Evolutionary conservation across 1,140 invertebrate species (phyloP).

Genomic region (Latrodectus geometricus): DNA sequence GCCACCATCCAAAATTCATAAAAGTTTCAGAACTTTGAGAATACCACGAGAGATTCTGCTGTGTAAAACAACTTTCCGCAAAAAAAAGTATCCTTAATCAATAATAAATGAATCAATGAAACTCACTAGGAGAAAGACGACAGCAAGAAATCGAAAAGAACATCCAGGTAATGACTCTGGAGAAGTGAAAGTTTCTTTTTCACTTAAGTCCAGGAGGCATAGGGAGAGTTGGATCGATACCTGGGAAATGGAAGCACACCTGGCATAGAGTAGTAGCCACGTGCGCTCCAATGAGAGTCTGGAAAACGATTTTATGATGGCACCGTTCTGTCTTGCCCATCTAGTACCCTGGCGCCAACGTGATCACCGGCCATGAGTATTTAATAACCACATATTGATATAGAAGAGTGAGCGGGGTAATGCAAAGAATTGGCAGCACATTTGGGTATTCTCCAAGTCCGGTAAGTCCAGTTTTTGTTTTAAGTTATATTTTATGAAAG

Average conservation of each 20-base stretch:
- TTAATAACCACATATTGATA: neutral
- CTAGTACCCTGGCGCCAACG: constrained; percentile 13
- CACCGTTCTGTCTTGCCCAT: constrained; percentile 32
- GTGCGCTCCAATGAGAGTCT: constrained; percentile 33
- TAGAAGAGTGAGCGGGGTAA: neutral
- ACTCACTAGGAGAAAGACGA: neutral
- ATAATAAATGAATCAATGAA: too few species aligned
- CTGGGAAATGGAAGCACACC: constrained; percentile 4
- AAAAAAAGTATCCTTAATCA: too few species aligned
- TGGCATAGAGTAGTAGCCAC: constrained; percentile 18
- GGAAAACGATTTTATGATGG: constrained; percentile 48
- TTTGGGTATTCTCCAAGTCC: too few species aligned
- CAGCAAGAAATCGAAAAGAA: neutral
- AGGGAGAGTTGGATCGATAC: neutral
- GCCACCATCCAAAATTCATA: too few species aligned
- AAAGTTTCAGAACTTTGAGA: too few species aligned
- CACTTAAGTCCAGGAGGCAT: too few species aligned
- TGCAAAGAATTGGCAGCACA: too few species aligned
- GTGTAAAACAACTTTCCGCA: too few species aligned
- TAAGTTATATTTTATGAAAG: too few species aligned
- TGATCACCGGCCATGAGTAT: constrained; percentile 5
- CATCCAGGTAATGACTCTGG: neutral
- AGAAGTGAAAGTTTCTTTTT: neutral
- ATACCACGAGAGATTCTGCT: too few species aligned
- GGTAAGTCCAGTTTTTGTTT: too few species aligned